Conservation (phyloP, 2,888 invertebrate species). For the Chalcis sispes region DNA sequence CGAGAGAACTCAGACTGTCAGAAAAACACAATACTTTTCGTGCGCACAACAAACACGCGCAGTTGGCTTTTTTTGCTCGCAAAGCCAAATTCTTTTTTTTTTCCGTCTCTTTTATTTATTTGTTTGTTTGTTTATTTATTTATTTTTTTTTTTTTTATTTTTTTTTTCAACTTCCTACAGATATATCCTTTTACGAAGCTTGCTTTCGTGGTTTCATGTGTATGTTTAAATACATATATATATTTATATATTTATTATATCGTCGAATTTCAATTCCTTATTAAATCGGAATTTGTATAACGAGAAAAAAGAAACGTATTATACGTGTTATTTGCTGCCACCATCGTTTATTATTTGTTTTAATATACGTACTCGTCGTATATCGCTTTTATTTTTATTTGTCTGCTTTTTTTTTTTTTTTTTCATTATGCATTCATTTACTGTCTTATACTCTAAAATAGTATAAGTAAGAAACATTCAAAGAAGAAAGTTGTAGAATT, state of each 20-base stretch:
- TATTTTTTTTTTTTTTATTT: too few species aligned
- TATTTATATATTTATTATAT: slow-evolving; percentile 7
- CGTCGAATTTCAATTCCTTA: neutral
- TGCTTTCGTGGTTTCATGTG: neutral
- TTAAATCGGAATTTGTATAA: neutral
- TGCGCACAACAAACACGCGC: slow-evolving; percentile 27
- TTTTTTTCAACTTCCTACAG: slow-evolving; percentile 9
- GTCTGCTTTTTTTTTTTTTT: slow-evolving; percentile 12
- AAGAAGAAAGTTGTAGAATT: too few species aligned
- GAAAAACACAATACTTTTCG: slow-evolving; percentile 47
- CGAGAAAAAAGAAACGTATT: slow-evolving; percentile 24
- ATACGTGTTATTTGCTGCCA: slow-evolving; percentile 74
- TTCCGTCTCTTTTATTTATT: too few species aligned
- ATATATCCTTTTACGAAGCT: neutral
- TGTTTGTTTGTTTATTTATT: too few species aligned
- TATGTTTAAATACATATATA: neutral
- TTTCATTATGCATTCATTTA: too few species aligned
- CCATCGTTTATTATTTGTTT: slow-evolving; percentile 64
- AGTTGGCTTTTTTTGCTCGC: slow-evolving; percentile 8
- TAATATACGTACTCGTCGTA: too few species aligned
- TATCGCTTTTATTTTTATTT: slow-evolving; percentile 21
- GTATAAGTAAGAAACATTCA: too few species aligned
- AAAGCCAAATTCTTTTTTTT: slow-evolving; percentile 37
- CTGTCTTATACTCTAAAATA: too few species aligned
- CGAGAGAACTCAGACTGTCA: slow-evolving; percentile 25